Base-by-base conservation (phyloP, 2,797 vertebrate species). In the Characodon lateralis region DNA sequence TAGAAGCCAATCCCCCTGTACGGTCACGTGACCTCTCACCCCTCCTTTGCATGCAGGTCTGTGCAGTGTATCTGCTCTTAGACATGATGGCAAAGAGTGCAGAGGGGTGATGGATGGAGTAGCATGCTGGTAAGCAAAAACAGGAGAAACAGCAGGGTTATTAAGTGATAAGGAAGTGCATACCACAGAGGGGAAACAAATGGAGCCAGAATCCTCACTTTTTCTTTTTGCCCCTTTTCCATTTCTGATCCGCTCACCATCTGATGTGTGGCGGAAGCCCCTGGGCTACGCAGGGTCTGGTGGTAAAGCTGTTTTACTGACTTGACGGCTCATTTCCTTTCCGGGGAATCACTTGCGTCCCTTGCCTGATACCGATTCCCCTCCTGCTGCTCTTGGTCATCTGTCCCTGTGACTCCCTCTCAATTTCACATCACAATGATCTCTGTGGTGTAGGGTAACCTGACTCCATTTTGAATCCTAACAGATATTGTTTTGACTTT, bases 381-480 rank as follows among this genome's bases (percentile, higher is more conserved):
- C 80, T 90, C 81, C 80, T 69, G 81, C 81, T 59, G 85, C 73
- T 89, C 87, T 55, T 73, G 76, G 68, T 9, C 9, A 75, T 83
- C 82, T 72, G 63, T 79, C 80, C 79, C 66, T 85, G 71, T 46
- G 68, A 73, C 80, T 70, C 77, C 43, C 65, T n/a, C 55, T 58
- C 41, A 53, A 74, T 78, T 78, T 86, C 55, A 2, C 75, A 59
- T 28, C 83, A 84, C 87, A 91, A 72, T 83, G 78, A 88, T 91
- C 78, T 79, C 82, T 81, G 82, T 8, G 81, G 87, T 71, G 74
- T 74, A 80, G 51, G 79, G 89, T 84, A 88, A 93, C 85, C 83
- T 3, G 65, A 88, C 89, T 88, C 89, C 91, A 88, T 92, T 90
- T 93, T 91, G 89, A 87, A 89, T 89, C 84, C 87, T 77, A 78